Conservation (phyloP, 2,888 invertebrate genomes). For the Melitaea athalia region DNA sequence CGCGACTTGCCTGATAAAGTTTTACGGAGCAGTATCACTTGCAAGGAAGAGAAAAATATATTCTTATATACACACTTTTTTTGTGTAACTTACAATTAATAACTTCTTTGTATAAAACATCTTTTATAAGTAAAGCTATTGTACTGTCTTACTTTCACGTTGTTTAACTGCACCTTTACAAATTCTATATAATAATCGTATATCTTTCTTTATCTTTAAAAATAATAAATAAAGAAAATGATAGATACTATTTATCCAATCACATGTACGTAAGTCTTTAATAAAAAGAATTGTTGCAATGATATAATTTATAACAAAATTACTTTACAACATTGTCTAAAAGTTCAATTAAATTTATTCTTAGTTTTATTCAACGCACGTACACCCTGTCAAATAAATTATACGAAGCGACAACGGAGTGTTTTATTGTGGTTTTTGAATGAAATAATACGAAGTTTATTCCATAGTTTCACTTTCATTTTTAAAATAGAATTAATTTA, state of each 20-base stretch:
- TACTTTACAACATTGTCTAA: constrained; percentile 9
- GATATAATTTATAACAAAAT: constrained; percentile 7
- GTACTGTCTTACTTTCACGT: no score
- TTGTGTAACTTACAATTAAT: no score
- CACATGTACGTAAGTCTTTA: neutral
- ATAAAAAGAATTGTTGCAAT: neutral
- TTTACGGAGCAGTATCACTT: no score
- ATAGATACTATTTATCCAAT: neutral
- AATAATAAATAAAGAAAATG: no score
- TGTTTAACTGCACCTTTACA: no score
- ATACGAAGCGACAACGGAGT: constrained; percentile 9
- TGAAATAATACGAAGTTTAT: neutral
- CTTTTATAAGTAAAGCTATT: no score
- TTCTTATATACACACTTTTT: no score
- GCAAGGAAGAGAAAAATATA: no score
- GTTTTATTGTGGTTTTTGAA: constrained; percentile 11
- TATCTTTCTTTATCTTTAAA: no score
- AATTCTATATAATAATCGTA: no score
- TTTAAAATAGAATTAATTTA: neutral
- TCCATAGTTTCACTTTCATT: neutral
- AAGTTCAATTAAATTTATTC: constrained; percentile 8
- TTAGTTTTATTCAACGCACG: constrained; percentile 13
- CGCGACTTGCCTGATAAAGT: no score
- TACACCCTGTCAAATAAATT: constrained; percentile 10
- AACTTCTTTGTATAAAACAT: no score